Evolutionary conservation across 2,888 invertebrate species (phyloP), one percentile per base, ranked within the genome.

Genomic region (Cremastobaeus sp.): DNA sequence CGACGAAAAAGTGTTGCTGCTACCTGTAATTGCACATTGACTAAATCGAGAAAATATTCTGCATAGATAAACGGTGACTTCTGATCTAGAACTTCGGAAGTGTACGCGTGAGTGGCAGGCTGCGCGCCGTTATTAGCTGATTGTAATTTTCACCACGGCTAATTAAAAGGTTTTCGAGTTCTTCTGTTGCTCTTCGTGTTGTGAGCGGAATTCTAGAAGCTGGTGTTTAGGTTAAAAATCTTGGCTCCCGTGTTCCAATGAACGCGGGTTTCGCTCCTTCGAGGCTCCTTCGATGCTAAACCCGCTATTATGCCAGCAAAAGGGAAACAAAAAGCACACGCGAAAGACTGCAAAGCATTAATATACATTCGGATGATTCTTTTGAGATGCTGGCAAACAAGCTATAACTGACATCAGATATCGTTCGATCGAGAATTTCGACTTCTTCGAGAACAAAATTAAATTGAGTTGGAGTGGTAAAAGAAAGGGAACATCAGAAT

Each of bases 131-230:
- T 52, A 52, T 64, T 52, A 52, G 21, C 11, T 52, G 59, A 60
- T 47, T 35, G 59, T 48, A 60, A 47, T 60, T 60, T 47, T 47
- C 64, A 52, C 50, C 64, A 52, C 18, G 12, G 64, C 48, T 64
- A 64, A 64, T 64, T 64, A 64, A 64, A 64, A 64, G 52, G 39
- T 45, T 34, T 48, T 64, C 64, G 45, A 52, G 43, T 52, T 64
- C 52, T 43, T 15, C 21, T 35, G 9, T 34, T 45, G 11, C 25
- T 47, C 15, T 54, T 52, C 15, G 14, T 21, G 14, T 32, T 34
- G 18, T 30, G 14, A 25, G 41, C 17, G 41, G 11, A 28, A 18
- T 41, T 52, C 64, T 64, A 25, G 25, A 52, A 30, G 47, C 62
- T 21, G 34, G 34, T 64, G 52, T 39, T 64, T 64, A 64, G 45